Evolutionary conservation across 2,113 vertebrate genomes (phyloP).

Genomic region (Dasyprocta punctata): DNA sequence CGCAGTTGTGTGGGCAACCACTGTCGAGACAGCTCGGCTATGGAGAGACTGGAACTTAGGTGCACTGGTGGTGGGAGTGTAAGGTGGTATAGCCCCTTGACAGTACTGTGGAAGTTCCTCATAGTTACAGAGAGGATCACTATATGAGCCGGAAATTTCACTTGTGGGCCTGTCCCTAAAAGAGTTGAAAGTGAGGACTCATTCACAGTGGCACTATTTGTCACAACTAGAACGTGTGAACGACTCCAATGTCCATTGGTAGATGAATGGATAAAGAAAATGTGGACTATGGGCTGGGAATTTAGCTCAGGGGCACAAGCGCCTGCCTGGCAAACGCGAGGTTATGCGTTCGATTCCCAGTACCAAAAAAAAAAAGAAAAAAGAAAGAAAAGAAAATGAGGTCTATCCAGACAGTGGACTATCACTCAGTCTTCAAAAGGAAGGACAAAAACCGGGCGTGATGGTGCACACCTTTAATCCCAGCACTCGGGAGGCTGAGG

Average conservation of each 20-base stretch:
- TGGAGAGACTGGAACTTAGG: neutral
- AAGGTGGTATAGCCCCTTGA: neutral
- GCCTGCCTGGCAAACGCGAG: no score
- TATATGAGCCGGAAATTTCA: neutral
- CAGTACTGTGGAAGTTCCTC: neutral
- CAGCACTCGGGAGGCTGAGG: no score
- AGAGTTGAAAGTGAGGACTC: neutral
- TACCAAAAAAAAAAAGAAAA: no score
- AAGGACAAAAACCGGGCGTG: no score
- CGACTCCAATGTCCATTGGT: neutral
- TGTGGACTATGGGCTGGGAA: no score
- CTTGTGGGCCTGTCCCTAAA: neutral
- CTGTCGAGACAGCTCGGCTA: neutral
- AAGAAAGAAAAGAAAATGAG: neutral
- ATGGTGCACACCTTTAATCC: no score
- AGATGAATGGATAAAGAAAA: neutral
- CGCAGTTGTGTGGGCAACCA: neutral
- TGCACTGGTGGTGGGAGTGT: neutral
- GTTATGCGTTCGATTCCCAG: no score
- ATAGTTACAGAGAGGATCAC: neutral
- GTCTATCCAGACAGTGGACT: neutral
- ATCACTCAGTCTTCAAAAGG: neutral
- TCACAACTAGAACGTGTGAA: neutral
- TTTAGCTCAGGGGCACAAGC: no score
- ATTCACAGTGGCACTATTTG: no score